Percentiles rank a stretch among this genome's conserved stretches.
Conservation (phyloP, 2,113 vertebrate species). For the Melanerpes aurifrons region DNA sequence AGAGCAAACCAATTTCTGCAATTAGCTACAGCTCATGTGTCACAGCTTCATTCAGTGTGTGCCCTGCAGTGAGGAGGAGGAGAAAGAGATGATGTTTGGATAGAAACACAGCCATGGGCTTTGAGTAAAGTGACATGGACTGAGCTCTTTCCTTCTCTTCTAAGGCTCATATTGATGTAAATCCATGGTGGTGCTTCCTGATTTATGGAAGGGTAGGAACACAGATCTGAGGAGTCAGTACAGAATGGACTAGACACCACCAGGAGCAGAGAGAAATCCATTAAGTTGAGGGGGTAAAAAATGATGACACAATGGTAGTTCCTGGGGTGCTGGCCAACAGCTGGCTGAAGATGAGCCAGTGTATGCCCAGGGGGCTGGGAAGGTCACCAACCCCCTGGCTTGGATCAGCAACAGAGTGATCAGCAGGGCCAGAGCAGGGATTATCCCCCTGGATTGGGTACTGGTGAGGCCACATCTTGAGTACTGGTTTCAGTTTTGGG, state of each 20-base stretch:
- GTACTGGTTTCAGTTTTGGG: no score
- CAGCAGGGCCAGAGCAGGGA: no score
- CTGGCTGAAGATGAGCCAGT: no score
- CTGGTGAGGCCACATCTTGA: no score
- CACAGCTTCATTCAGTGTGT: neutral
- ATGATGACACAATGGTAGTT: neutral
- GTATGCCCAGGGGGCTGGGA: no score
- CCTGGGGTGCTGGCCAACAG: neutral
- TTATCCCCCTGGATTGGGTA: no score
- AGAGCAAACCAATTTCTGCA: neutral
- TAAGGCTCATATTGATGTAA: neutral
- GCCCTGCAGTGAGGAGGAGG: neutral
- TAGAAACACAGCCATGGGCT: neutral
- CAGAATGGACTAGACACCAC: neutral
- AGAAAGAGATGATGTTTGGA: neutral
- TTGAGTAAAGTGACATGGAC: neutral
- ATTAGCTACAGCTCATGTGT: neutral
- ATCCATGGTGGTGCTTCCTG: neutral
- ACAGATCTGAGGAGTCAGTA: neutral
- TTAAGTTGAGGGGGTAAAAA: neutral
- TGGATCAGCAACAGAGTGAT: no score
- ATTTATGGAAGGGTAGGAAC: neutral
- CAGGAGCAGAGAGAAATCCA: neutral
- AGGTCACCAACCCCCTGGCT: no score
- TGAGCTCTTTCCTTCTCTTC: conserved; percentile 2